Conservation (phyloP, 2,888 invertebrate genomes). For the Fragum fragum region DNA sequence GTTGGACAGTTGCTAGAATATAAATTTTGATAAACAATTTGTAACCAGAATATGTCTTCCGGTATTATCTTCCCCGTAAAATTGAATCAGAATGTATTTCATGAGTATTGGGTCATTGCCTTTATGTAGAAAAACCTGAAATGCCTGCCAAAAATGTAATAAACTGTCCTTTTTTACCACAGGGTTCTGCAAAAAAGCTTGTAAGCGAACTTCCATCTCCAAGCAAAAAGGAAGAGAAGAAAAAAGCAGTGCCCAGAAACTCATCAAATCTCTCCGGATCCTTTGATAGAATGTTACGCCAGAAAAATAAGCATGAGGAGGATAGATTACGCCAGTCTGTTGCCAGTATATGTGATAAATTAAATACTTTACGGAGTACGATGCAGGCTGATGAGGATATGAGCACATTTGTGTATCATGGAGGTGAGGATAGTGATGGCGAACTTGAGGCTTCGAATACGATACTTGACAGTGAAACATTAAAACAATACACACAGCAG, state of each 20-base stretch:
- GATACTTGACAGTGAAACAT: conserved; percentile 51
- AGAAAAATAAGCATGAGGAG: conserved; percentile 53
- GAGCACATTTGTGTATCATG: conserved; percentile 55
- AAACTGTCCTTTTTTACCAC: conserved; percentile 18
- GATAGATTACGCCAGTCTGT: conserved; percentile 51
- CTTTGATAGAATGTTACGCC: conserved; percentile 47
- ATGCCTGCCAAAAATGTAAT: too few species aligned
- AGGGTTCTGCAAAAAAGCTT: conserved; percentile 47
- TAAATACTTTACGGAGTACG: conserved; percentile 52
- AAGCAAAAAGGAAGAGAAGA: conserved; percentile 41
- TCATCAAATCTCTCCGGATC: conserved; percentile 42
- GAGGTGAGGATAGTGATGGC: conserved; percentile 40
- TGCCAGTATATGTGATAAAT: conserved; percentile 53
- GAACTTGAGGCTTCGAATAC: conserved; percentile 62
- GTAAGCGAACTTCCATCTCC: conserved; percentile 47
- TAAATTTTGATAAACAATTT: too few species aligned
- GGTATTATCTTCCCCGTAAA: too few species aligned
- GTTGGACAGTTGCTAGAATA: too few species aligned
- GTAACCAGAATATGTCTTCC: too few species aligned
- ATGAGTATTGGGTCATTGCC: not conserved
- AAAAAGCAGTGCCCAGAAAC: conserved; percentile 27
- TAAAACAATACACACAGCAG: conserved; percentile 55
- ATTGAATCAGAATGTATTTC: not conserved
- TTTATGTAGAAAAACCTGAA: too few species aligned
- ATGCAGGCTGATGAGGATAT: conserved; percentile 31